A percentile compares a stretch with the other conserved stretches of the same genome.
Evolutionary conservation across 1,140 invertebrate genomes (phyloP).

Genomic region (Drosophila quadrilineata): DNA sequence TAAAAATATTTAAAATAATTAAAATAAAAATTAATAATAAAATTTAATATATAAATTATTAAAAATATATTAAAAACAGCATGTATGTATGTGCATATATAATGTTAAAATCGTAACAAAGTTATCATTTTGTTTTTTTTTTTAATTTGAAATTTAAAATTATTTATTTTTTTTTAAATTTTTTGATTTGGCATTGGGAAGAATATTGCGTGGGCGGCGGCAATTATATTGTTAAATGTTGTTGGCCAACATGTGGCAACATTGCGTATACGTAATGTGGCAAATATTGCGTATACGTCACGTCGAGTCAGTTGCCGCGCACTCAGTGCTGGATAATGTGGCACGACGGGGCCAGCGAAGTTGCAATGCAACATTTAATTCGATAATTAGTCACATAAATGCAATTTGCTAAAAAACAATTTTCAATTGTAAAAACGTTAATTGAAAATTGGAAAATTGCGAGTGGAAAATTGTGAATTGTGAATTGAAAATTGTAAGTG

Average conservation of each 20-base stretch:
- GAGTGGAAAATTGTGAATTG: neutral
- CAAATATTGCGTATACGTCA: conserved; percentile 57
- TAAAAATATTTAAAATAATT: too few relatives aligned
- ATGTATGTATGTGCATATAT: too few relatives aligned
- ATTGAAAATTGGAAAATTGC: neutral
- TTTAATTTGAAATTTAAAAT: too few relatives aligned
- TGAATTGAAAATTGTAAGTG: conserved; percentile 17
- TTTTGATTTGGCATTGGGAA: too few relatives aligned
- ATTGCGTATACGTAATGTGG: conserved; percentile 67
- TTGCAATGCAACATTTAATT: conserved; percentile 60
- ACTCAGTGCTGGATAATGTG: too few relatives aligned
- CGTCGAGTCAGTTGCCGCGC: too few relatives aligned
- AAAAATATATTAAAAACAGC: too few relatives aligned
- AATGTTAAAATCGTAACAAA: too few relatives aligned
- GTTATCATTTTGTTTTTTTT: too few relatives aligned
- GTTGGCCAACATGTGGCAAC: conserved; percentile 29
- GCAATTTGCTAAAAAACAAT: neutral
- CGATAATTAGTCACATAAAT: conserved; percentile 63
- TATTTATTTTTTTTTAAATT: too few relatives aligned
- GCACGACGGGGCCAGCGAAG: conserved; percentile 45
- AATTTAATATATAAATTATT: too few relatives aligned
- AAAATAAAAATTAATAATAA: too few relatives aligned
- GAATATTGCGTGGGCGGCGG: conserved; percentile 14
- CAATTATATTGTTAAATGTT: conserved; percentile 43
- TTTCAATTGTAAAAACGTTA: neutral